These are phyloP conservation scores for Drosophila nasuta DNA, from an alignment of 1,140 invertebrate species.

Conservation along the genomic window DNA sequence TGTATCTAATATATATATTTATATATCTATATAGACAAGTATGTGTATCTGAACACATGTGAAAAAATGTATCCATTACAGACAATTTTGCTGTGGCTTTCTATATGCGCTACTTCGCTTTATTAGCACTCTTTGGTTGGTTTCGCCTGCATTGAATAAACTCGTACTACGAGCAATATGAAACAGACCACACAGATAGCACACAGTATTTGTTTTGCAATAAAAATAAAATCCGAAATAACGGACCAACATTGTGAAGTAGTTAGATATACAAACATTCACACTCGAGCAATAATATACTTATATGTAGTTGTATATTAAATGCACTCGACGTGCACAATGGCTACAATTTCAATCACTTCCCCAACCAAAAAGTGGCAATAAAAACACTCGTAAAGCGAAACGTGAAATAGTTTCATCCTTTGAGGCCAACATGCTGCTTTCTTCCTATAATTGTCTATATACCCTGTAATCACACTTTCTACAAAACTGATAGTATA, in stretches of 20 bases:
- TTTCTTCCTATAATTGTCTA: not conserved
- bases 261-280: not conserved
- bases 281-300: slow-evolving; percentile 16
- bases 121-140: slow-evolving; percentile 60
- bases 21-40: not conserved
- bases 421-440: not conserved
- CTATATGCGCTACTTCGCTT: slow-evolving; percentile 40
- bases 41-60: slow-evolving; percentile 22
- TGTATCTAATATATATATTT: too few relatives aligned
- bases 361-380: slow-evolving; percentile 63
- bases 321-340: slow-evolving; percentile 65
- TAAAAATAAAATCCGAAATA: slow-evolving; percentile 74
- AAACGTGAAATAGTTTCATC: slow-evolving; percentile 23
- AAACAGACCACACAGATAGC: slow-evolving; percentile 20
- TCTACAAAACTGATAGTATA: not conserved
- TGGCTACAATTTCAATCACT: slow-evolving; percentile 71
- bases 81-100: slow-evolving; percentile 15
- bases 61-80: slow-evolving; percentile 32
- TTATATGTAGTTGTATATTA: slow-evolving; percentile 39
- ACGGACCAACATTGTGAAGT: slow-evolving; percentile 58
- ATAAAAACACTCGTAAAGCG: slow-evolving; percentile 72
- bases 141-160: slow-evolving; percentile 17
- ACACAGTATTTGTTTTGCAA: slow-evolving; percentile 42
- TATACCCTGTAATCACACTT: not conserved
- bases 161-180: slow-evolving; percentile 7